Evolutionary conservation across 2,797 vertebrate species (phyloP), one percentile per base, ranked within the genome.

Genomic region (Serranus cabrilla): DNA sequence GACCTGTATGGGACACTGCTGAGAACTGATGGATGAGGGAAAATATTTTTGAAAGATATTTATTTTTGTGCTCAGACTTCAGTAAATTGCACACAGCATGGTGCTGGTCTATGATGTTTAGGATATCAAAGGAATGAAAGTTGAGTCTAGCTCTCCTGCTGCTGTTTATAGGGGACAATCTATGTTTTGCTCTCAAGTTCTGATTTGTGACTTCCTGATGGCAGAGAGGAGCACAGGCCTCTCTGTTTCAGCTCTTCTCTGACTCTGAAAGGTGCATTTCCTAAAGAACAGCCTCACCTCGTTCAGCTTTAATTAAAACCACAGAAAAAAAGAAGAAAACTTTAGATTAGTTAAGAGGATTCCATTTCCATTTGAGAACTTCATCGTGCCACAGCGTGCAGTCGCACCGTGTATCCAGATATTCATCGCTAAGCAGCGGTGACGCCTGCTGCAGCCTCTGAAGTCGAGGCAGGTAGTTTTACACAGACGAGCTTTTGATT

Each of bases 301-400:
- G 1, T 67, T 84, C 76, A 40, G 78, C 71, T 84, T 78, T 61
- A 80, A 83, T 82, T 76, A 76, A 86, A 84, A 65, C 63, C 58
- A 42, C 51, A 31, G n/a, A 54, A 27, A 74, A n/a, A 55, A 69
- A 57, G 51, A 51, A 10, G 2, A 60, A 71, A 74, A 76, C n/a
- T 64, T 16, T 1, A 12, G 47, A 81, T 78, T 66, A 72, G 70
- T 74, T 65, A 64, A 63, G 70, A 87, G 66, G 64, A 84, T 84
- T 71, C 47, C 52, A 60, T 78, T 87, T 85, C 64, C 57, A 16
- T 77, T 25, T 70, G 54, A 82, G 58, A 59, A 71, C 68, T 60
- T 71, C 59, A 65, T 78, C 75, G 70, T 23, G 49, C 42, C 54
- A 12, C 61, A 18, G 81, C 16, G 39, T 71, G 78, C 81, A 70